Evolutionary conservation across 1,140 invertebrate species (phyloP).

Genomic region (Achatina immaculata): DNA sequence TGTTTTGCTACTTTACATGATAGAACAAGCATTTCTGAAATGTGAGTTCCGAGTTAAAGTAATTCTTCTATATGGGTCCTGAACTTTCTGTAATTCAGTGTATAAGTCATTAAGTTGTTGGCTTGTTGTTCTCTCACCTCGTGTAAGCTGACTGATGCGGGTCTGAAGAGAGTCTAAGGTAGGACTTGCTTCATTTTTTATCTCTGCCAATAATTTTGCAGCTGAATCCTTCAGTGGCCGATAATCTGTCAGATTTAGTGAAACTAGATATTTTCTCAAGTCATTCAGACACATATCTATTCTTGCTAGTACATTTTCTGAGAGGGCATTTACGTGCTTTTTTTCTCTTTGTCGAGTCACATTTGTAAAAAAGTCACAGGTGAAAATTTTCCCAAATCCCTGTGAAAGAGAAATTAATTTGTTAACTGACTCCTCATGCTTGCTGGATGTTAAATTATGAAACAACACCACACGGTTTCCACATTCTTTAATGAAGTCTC

Average conservation of each 20-base stretch:
- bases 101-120: background rate
- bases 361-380: background rate
- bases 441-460: background rate
- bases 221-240: background rate
- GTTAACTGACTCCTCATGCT: background rate
- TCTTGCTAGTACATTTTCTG: background rate
- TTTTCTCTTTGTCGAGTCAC: background rate
- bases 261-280: background rate
- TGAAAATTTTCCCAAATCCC: background rate
- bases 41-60: background rate
- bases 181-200: background rate
- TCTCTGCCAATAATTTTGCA: background rate
- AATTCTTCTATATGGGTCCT: background rate
- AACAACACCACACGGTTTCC: background rate
- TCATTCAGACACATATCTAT: constrained; percentile 3
- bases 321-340: background rate
- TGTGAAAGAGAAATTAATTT: background rate
- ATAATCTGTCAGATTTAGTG: background rate
- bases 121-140: background rate
- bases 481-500: constrained; percentile 2
- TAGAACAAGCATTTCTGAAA: too few species aligned
- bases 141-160: background rate
- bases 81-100: background rate
- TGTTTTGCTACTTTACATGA: too few species aligned
- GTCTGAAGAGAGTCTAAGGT: background rate